Conservation (phyloP, 2,797 vertebrate genomes). For the Sebastes matsubarae region DNA sequence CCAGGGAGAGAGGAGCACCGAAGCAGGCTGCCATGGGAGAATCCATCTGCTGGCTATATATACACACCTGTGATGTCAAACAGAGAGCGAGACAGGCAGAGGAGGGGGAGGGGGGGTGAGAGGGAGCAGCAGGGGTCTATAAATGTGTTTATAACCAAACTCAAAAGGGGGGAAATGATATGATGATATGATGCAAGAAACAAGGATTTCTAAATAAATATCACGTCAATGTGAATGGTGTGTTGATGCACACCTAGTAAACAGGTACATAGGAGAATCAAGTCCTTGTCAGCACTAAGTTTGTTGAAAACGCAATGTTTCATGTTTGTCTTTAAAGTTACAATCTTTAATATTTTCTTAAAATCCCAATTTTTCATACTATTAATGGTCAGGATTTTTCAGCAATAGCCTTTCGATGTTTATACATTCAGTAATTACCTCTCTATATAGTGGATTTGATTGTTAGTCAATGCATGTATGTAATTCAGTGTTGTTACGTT, state of each 20-base stretch:
- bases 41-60: slow-evolving; percentile 83
- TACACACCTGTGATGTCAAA: slow-evolving; percentile 84
- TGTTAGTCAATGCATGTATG: not conserved
- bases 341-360: not conserved
- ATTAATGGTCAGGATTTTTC: not conserved
- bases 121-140: slow-evolving; percentile 18
- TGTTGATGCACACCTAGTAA: not conserved
- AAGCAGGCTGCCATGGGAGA: slow-evolving; percentile 76
- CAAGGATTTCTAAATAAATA: not conserved
- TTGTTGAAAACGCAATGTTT: not conserved
- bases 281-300: not conserved
- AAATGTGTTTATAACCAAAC: slow-evolving; percentile 24
- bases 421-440: not conserved
- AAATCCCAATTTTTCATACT: not conserved
- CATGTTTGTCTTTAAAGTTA: not conserved
- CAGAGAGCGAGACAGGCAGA: slow-evolving; percentile 13
- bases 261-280: not conserved
- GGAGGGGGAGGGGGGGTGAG: not conserved
- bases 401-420: not conserved
- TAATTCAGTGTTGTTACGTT: too few species aligned
- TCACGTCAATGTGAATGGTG: not conserved
- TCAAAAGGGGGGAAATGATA: not conserved
- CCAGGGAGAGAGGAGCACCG: slow-evolving; percentile 27
- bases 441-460: not conserved
- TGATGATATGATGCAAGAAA: not conserved